Evolutionary conservation across 2,113 vertebrate species (phyloP), one percentile per base, ranked within the genome.

Genomic region (Scalopus aquaticus): DNA sequence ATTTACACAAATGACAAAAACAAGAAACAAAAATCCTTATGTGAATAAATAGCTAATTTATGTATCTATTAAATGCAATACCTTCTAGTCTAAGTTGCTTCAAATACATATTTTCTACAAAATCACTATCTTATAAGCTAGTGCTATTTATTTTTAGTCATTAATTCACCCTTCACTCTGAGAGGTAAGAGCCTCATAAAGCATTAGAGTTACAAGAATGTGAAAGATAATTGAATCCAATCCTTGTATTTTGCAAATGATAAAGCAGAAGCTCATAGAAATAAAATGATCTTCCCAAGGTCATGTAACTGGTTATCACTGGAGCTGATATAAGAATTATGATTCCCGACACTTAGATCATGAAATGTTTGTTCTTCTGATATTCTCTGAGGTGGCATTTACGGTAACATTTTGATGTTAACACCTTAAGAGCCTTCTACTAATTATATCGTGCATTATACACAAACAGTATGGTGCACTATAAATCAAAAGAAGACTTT

Each of bases 1-100:
- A 28, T 88, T 74, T 32, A 35, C 60, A 93, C 51, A 73, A 81
- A 90, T 62, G 76, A 92, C n/a, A 88, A 76, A 90, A 93, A 81
- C 4, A 54, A 86, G 32, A 88, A 90, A 42, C 20, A 90, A 88
- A 94, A 91, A 56, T 74, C 3, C 37, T 11, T 65, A 20, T 65
- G 64, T 28, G 20, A 84, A 62, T 88, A 78, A 76, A 78, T 74
- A 49, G 65, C 26, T 90, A 67, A 88, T 90, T 56, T 69, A 32
- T 44, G 8, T 80, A 62, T 73, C 76, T 93, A 39, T 67, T 88
- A 88, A 79, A 46, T 49, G 67, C 9, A 60, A 20, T 62, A 32
- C 5, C 44, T 15, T 54, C 9, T 80, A 62, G 32, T 51, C 95
- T 87, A 64, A 58, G 13, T 88, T 91, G n/a, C 32, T 94, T 93